Base-by-base conservation (phyloP, 2,113 vertebrate species). In the Rhineura floridana region DNA sequence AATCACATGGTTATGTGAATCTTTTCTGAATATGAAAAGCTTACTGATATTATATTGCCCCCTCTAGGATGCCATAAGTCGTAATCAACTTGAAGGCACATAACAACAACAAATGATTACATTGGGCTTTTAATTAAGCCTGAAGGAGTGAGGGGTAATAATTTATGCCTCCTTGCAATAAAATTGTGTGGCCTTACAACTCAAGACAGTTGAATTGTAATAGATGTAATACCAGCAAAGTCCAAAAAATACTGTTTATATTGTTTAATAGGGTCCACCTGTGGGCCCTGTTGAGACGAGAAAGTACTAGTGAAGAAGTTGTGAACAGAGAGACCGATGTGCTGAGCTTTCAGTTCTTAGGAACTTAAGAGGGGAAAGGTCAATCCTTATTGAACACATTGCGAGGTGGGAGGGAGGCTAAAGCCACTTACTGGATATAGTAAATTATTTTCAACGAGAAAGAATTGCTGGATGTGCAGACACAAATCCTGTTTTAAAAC, bases 301-400 rank as follows among this genome's bases (percentile, higher is more conserved):
- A 83, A 48, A 87, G 1, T 5, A 0, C 81, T 91, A 52, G 82
- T 89, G 83, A 91, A 1, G 44, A 81, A 91, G 84, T 59, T 90
- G 65, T 50, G 4, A 91, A 81, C 42, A 12, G 76, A 79, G 90
- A 70, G 36, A 13, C 17, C 87, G 86, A 73, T 76, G 69, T 86
- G 3, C 79, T 39, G 39, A 30, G 88, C 17, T 0, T 73, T 89
- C 44, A 3, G 83, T 93, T 86, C 84, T 23, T 46, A 52, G 55
- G 76, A 79, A 80, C 67, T 89, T 81, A 86, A 67, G 12, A 81
- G 44, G 70, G 59, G 46, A 72, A 92, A 85, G 28, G 50, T 21
- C 85, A 46, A 36, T 48, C 82, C 39, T 85, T 85, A 89, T 81
- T 55, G 75, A 91, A 48, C 28, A 5, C 62, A 83, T 91, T 79